phyloP scores from a whole-genome alignment of 2,113 vertebrate species.

The Damaliscus lunatus region DNA sequence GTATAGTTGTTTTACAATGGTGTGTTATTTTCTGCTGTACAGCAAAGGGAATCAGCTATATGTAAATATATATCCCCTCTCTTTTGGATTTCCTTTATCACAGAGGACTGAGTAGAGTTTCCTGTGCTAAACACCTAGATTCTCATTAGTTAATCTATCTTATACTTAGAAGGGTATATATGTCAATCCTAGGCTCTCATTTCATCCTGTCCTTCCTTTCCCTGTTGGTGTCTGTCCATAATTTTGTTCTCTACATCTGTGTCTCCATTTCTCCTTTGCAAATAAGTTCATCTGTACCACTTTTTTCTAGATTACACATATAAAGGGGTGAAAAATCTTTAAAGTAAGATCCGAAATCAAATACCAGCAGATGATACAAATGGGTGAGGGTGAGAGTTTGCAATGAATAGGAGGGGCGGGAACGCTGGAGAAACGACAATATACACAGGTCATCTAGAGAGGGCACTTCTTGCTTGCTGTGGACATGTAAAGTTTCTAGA shows the following conservation, averaged over 20 bases:
- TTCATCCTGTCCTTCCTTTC: not conserved
- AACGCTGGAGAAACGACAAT: too few species aligned
- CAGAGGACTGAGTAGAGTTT: not conserved
- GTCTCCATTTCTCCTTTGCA: not conserved
- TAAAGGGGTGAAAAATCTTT: not conserved
- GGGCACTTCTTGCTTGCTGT: not conserved
- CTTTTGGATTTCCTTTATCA: not conserved
- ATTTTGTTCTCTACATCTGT: not conserved
- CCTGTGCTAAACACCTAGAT: not conserved
- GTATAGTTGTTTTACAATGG: not conserved
- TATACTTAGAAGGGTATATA: not conserved
- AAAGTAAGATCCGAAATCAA: not conserved
- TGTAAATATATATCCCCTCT: not conserved
- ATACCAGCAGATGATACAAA: not conserved
- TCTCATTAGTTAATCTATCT: not conserved
- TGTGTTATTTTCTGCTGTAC: not conserved
- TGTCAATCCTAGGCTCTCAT: not conserved
- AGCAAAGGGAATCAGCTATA: not conserved
- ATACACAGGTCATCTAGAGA: not conserved
- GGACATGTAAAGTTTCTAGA: not conserved
- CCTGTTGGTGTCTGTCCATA: not conserved
- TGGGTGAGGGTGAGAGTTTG: rapidly evolving
- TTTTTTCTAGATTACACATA: not conserved
- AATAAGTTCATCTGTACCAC: not conserved
- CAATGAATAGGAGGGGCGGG: not conserved